Base-by-base conservation (phyloP, 2,888 invertebrate species). In the Erebia epiphron region DNA sequence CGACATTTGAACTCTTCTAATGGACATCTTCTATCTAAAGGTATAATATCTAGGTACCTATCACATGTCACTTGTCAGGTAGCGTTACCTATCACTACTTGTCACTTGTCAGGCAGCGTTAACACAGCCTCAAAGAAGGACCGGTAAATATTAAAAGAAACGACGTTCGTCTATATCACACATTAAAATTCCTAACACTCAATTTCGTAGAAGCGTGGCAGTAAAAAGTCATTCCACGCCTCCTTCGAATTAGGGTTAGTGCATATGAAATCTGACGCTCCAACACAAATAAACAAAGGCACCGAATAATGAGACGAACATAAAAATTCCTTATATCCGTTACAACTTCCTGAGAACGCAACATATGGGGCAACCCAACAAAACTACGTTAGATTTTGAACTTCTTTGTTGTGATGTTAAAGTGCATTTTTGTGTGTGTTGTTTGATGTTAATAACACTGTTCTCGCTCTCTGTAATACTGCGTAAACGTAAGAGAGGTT, bases 251-350 rank as follows among this genome's bases (percentile, higher is more conserved):
- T 21, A 49, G 58, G 64, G 62, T 66, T 63, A 64, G 57, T 49
- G 68, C 69, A 69, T 63, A 68, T 73, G 73, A 73, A 71, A 69
- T 65, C 62, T 66, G 71, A 70, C 56, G 68, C 72, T 62, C 58
- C n/a, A 68, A 67, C 82, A 83, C 82, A 89, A 88, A 90, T 86
- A 89, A 89, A 87, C 86, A 86, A 82, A 80, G 77, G 78, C 74
- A 78, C 74, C 76, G 78, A 86, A 87, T 89, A 88, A 88, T 86
- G 86, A 85, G 85, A 87, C 83, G 80, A 82, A 83, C 86, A 89
- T 90, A 90, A 90, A 90, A 90, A 89, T 83, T 84, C 84, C 83
- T 83, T 85, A 83, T 84, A 82, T 81, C 79, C 86, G 84, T 84
- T 83, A 83, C 84, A 83, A 85, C 87, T 89, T 91, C 91, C 91